Base-by-base conservation (phyloP, 2,113 vertebrate species). In the Pomatorhinus ruficollis region DNA sequence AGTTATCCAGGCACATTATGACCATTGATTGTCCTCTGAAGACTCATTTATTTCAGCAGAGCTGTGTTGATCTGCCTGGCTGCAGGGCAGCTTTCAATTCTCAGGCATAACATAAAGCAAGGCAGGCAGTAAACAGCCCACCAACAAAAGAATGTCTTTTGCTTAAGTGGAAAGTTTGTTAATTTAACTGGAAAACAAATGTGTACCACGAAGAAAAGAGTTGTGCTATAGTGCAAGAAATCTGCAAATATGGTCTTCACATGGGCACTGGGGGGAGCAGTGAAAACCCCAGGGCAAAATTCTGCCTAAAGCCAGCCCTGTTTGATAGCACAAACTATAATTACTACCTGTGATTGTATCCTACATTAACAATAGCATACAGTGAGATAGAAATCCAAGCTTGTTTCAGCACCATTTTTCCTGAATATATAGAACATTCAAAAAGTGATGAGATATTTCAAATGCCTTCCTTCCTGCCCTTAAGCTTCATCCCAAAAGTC, bases 1-100 rank as follows among this genome's bases (percentile, higher is more conserved):
- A 77, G 86, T 89, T 95, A 87, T 31, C 39, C 80, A 93, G 64
- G 83, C 83, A 78, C 35, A 42, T 94, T 94, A 94, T 1, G 7
- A 64, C 47, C 90, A 66, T 66, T 88, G 85, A 89, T 95, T 92
- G 69, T 79, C 64, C 93, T 97, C 82, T 21, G 60, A 91, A 95
- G 90, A 63, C 75, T 88, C 75, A 63, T 90, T 94, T 87, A 70
- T 88, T 85, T 94, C 88, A 71, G 14, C 0, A 1, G 76, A 91
- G 45, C 27, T 82, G 3, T 31, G 83, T 33, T 94, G 87, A 83
- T 85, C 54, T 69, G 53, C 45, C 85, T 39, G 57, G 40, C 72
- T 86, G 20, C 76, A 63, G 60, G 56, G 64, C 42, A 92, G 75
- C 60, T 83, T 93, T 88, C 79, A 83, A 53, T 53, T 80, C 76